These are phyloP conservation scores for Propithecus perrieri DNA, from an alignment of 2,797 vertebrate species.

Conservation along the genomic window DNA sequence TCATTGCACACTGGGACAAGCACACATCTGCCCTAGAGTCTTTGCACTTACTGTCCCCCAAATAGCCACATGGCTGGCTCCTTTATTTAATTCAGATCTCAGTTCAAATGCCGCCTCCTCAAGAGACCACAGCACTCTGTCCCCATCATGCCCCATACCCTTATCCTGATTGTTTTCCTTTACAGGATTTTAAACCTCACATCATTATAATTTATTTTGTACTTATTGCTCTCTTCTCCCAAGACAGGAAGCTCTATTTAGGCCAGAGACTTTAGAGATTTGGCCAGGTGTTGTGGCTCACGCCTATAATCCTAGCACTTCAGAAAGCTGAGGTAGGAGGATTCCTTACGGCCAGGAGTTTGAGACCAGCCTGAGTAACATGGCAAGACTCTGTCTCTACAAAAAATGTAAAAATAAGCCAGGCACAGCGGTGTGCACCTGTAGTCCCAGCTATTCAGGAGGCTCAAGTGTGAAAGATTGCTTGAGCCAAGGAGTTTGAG, in stretches of 20 bases:
- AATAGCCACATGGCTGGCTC: not conserved
- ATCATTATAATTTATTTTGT: not conserved
- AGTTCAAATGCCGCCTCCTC: not conserved
- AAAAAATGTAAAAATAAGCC: not conserved
- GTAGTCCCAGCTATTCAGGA: not conserved
- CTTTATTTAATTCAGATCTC: not conserved
- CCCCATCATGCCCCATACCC: not conserved
- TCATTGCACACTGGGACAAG: not conserved
- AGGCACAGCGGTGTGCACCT: not conserved
- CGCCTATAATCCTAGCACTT: not conserved
- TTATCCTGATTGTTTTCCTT: not conserved
- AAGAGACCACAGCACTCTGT: not conserved
- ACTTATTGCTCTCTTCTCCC: not conserved
- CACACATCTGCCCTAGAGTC: not conserved
- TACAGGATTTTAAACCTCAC: not conserved
- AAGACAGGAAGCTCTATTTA: not conserved
- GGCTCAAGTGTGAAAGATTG: not conserved
- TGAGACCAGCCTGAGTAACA: not conserved
- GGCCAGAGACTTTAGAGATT: not conserved
- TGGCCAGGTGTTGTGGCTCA: not conserved
- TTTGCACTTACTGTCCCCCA: not conserved
- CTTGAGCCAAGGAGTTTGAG: not conserved
- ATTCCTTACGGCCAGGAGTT: not conserved
- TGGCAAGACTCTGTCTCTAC: not conserved
- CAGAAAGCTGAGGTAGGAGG: not conserved